Conservation (phyloP, 2,888 invertebrate species). For the Rhagonycha lutea region DNA sequence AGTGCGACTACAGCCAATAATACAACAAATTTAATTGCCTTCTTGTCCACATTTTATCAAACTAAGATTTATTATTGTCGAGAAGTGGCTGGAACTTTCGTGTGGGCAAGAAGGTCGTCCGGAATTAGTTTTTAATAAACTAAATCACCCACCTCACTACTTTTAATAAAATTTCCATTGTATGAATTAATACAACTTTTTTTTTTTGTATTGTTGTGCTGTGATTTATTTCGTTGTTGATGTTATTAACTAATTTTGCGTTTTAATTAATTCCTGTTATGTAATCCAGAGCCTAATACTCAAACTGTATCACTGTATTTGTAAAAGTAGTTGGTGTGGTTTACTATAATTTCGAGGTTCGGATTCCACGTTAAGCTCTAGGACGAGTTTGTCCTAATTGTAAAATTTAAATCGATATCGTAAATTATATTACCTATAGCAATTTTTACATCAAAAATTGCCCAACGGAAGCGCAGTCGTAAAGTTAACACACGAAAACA, state of each 20-base stretch:
- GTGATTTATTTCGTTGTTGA: background rate
- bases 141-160: slow-evolving; percentile 29
- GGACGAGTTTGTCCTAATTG: too few species aligned
- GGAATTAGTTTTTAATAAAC: slow-evolving; percentile 38
- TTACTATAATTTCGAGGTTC: too few species aligned
- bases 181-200: background rate
- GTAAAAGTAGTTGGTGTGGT: too few species aligned
- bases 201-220: background rate
- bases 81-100: slow-evolving; percentile 39
- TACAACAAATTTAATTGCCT: slow-evolving; percentile 46
- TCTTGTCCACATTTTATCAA: slow-evolving; percentile 46
- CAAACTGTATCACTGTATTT: background rate
- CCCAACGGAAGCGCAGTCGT: background rate
- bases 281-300: background rate
- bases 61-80: slow-evolving; percentile 44
- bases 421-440: too few species aligned
- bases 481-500: background rate
- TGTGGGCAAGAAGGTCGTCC: slow-evolving; percentile 43
- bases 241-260: background rate
- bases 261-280: background rate
- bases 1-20: slow-evolving; percentile 40
- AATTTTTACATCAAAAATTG: background rate
- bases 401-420: too few species aligned
- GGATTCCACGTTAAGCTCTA: background rate
- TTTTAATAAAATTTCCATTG: slow-evolving; percentile 5